Percentiles rank a stretch among this genome's conserved stretches.
Conservation (phyloP, 2,888 invertebrate species). For the Gymnocheta viridis region DNA sequence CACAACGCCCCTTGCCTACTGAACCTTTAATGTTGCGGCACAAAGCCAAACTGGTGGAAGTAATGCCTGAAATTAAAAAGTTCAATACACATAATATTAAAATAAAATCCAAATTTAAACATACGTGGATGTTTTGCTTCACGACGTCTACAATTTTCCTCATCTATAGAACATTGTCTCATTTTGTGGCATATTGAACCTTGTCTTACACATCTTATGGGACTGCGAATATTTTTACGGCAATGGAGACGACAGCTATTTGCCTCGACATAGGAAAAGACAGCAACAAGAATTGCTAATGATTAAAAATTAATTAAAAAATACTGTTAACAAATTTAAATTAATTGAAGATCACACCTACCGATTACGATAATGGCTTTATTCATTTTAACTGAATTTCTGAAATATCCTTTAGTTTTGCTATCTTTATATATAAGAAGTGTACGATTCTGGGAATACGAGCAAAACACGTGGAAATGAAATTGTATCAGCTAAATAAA, state of each 20-base stretch:
- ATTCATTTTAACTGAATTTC: constrained; percentile 10
- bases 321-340: too few relatives aligned
- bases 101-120: not conserved
- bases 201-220: constrained; percentile 25
- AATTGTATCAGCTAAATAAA: constrained; percentile 28
- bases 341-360: too few relatives aligned
- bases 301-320: not conserved
- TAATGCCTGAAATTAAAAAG: constrained; percentile 1
- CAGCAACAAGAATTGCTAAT: constrained; percentile 56
- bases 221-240: not conserved
- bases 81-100: not conserved
- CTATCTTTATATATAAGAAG: not conserved
- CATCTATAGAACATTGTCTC: constrained; percentile 34
- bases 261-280: constrained; percentile 30
- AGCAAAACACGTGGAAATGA: not conserved
- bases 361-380: constrained; percentile 3
- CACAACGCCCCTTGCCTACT: constrained; percentile 49
- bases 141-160: constrained; percentile 51
- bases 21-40: constrained; percentile 42
- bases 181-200: constrained; percentile 25
- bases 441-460: not conserved
- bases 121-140: constrained; percentile 4
- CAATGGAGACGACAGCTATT: constrained; percentile 26
- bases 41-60: not conserved
- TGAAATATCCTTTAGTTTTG: not conserved